A percentile compares a stretch with the other conserved stretches of the same genome.
Conservation (phyloP, 2,888 invertebrate species). For the Tinea trinotella region DNA sequence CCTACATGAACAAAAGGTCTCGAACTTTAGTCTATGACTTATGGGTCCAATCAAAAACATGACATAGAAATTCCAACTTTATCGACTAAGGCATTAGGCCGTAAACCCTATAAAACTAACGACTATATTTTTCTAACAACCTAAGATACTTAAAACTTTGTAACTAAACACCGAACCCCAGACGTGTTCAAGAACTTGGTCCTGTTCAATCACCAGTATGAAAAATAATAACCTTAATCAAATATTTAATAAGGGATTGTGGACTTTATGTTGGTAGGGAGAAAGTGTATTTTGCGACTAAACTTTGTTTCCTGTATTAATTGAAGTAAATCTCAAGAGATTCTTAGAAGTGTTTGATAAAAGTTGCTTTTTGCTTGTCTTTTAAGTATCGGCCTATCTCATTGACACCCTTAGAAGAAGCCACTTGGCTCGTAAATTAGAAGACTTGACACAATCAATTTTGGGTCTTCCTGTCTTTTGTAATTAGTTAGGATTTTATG, state of each 20-base stretch:
- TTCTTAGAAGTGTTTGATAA: slow-evolving; percentile 10
- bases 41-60: not conserved
- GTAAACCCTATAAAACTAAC: not conserved
- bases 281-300: not conserved
- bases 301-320: slow-evolving; percentile 1
- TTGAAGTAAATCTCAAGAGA: slow-evolving; percentile 9
- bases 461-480: not conserved
- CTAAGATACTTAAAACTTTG: slow-evolving; percentile 9
- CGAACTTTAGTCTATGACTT: slow-evolving; percentile 13
- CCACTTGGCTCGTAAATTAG: slow-evolving; percentile 4
- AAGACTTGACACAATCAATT: not conserved
- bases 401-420: slow-evolving; percentile 10
- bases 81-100: not conserved
- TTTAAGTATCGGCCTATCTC: slow-evolving; percentile 11
- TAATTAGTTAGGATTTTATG: not conserved
- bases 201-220: not conserved
- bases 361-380: slow-evolving; percentile 15
- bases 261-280: not conserved
- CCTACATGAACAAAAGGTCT: slow-evolving; percentile 12
- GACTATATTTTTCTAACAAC: slow-evolving; percentile 1
- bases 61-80: not conserved
- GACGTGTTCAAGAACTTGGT: slow-evolving; percentile 10
- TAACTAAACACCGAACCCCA: not conserved
- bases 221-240: slow-evolving; percentile 8
- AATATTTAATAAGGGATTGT: not conserved